Evolutionary conservation across 1,140 invertebrate genomes (phyloP), one percentile per base, ranked within the genome.

Genomic region (Rhopalosiphum padi): DNA sequence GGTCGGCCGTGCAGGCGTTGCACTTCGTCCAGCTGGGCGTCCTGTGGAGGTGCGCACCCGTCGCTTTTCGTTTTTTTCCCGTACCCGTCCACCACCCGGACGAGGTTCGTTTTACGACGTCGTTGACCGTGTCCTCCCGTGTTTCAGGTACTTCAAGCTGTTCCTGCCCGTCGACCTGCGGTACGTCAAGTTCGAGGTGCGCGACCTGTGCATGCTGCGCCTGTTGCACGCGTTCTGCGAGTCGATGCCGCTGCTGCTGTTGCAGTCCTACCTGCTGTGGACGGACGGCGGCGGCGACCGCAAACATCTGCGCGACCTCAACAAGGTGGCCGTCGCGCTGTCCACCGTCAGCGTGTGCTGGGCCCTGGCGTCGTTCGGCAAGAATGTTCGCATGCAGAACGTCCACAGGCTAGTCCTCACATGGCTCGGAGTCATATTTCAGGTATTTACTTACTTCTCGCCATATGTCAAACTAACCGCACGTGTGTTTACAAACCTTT

Each of bases 301-400:
- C 48, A 96, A 96, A 91, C 96, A 97, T 93, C 96, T 97, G 93
- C 96, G 96, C 53, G 97, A 98, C 95, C 95, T 98, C 91, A 97
- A 97, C 94, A 96, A 97, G 85, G 97, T 98, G n/a, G 98, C 98
- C 0, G 97, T 97, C 8, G 96, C 97, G 2, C 95, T 98, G 18
- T 98, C 97, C 5, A 95, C 99, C 9, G 97, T 98, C 95, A 98
- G 97, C 94, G 97, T 98, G 41, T 98, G 98, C 94, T 99, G 98
- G 98, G 97, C 98, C 41, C 96, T 99, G 37, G 98, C 98, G 35
- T 98, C 98, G 93, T 99, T 98, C 95, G 98, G 97, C 94, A 98
- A 98, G 95, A 97, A 98, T 95, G 97, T 98, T n/a, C 95, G 97
- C 2, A 95, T 97, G 94, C 96, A 97, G 94, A 98, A 98, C 95